phyloP scores from a whole-genome alignment of 2,888 invertebrate genomes.

The Cantharis flavilabris region DNA sequence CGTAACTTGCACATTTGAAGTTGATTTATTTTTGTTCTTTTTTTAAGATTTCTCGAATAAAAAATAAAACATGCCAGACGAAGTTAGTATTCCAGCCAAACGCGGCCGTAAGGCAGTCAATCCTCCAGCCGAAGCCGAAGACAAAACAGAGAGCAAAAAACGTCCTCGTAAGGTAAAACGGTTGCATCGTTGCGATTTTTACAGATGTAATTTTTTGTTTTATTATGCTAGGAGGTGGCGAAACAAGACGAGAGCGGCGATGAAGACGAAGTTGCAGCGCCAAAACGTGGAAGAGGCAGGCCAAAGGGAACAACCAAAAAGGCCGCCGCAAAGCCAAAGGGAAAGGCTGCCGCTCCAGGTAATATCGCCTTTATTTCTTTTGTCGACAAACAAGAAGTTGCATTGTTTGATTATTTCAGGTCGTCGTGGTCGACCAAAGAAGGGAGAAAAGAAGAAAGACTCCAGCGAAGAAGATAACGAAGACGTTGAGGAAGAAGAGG shows the following conservation, averaged over 20 bases:
- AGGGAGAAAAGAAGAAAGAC: not conserved
- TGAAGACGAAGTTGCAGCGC: not conserved
- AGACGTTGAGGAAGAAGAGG: not conserved
- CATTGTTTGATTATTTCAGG: not conserved
- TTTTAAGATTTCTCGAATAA: not conserved
- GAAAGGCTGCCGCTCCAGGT: not conserved
- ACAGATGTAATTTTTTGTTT: not conserved
- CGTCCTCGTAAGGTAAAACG: not conserved
- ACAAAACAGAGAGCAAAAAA: not conserved
- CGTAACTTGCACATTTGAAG: not conserved
- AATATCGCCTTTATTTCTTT: not conserved
- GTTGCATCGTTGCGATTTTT: not conserved
- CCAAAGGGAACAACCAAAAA: not conserved
- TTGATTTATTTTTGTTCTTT: not conserved
- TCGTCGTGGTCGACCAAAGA: conserved; percentile 1
- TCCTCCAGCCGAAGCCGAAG: not conserved
- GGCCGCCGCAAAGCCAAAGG: not conserved
- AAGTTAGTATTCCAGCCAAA: not conserved
- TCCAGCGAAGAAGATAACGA: not conserved
- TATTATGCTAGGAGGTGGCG: not conserved
- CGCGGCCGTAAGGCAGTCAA: not conserved
- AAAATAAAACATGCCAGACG: not conserved
- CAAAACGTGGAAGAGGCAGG: not conserved
- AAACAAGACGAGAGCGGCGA: not conserved
- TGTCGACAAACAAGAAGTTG: not conserved